Percentiles rank a stretch among this genome's conserved stretches.
phyloP scores from a whole-genome alignment of 2,113 vertebrate genomes.

The Brachypteracias leptosomus region DNA sequence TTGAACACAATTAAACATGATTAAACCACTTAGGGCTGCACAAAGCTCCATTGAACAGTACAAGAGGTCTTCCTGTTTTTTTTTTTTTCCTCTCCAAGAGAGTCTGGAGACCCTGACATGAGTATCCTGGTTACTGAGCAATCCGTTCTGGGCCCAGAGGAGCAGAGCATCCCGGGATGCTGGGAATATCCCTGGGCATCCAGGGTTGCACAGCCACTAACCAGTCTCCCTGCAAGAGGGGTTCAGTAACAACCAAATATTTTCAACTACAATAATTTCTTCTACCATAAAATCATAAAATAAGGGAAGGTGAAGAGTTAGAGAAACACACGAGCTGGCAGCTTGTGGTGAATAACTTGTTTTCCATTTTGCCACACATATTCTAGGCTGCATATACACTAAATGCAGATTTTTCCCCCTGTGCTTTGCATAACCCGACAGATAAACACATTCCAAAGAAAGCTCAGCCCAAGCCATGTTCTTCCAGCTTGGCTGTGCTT shows the following conservation, averaged over 20 bases:
- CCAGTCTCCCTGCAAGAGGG: not conserved
- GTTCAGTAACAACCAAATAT: rapidly evolving
- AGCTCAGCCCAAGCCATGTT: not conserved
- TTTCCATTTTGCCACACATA: rapidly evolving
- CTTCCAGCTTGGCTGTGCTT: not conserved
- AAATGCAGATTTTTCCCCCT: not conserved
- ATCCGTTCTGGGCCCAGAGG: not conserved
- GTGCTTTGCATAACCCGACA: not conserved
- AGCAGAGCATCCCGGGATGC: not conserved
- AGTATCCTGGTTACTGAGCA: not conserved
- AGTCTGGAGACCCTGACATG: not conserved
- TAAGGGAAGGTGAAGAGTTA: not conserved
- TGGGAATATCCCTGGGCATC: rapidly evolving
- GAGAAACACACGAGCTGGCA: rapidly evolving
- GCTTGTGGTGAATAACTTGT: rapidly evolving
- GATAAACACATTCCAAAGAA: not conserved
- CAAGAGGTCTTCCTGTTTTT: not conserved
- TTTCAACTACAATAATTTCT: not conserved
- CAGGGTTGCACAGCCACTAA: rapidly evolving
- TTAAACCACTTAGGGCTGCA: not conserved
- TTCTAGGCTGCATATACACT: rapidly evolving
- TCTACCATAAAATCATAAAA: not conserved
- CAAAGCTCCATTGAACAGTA: rapidly evolving
- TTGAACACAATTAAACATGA: not conserved
- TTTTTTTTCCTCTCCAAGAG: rapidly evolving